Base-by-base conservation (phyloP, 30 jellyfish, hydroid and myxozoan genomes). In the Aurelia sp. region DNA sequence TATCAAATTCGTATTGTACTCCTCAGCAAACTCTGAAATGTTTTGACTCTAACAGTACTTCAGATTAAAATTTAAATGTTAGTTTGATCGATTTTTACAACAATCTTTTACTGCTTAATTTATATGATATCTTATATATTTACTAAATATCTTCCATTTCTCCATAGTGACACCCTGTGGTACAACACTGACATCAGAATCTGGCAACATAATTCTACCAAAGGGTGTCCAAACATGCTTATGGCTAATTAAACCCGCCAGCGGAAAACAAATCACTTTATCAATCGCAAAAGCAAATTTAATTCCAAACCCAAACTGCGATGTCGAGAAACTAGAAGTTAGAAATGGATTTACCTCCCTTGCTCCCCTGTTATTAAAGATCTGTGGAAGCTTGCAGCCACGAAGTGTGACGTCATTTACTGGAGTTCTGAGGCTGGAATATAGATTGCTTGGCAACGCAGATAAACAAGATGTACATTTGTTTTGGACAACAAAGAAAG, bases 291-390 rank as follows among this genome's bases (percentile, higher is more conserved):
- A 89, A 63, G 87, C 91, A 10, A 66, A 71, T 22, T 18, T 89
- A 30, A n/a, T 65, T 13, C 79, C 97, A 19, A 69, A 74, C 75
- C 92, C 92, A 15, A 80, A 35, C 8, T 89, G 97, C 82, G 33
- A 51, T 31, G 38, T 47, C 6, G 93, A 89, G 68, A 35, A 69
- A n/a, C 38, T 89, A 0, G 87, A 80, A 44, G 58, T 89, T 18
- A 76, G 70, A 40, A 63, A 89, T 64, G 97, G 97, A 15, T 60
- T 70, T 44, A 89, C 97, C 13, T 24, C 76, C 53, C 16, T 81
- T 11, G 97, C 97, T n/a, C 92, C 92, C 18, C 35, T 74, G 13
- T 73, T 89, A 51, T 58, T 82, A 13, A 80, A 62, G 62, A 59
- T 89, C n/a, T 89, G 97, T 44, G 97, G 90, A 0, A 70, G 61